A percentile compares a stretch with the other conserved stretches of the same genome.
Conservation (phyloP, 2,113 vertebrate species). For the Sardina pilchardus region DNA sequence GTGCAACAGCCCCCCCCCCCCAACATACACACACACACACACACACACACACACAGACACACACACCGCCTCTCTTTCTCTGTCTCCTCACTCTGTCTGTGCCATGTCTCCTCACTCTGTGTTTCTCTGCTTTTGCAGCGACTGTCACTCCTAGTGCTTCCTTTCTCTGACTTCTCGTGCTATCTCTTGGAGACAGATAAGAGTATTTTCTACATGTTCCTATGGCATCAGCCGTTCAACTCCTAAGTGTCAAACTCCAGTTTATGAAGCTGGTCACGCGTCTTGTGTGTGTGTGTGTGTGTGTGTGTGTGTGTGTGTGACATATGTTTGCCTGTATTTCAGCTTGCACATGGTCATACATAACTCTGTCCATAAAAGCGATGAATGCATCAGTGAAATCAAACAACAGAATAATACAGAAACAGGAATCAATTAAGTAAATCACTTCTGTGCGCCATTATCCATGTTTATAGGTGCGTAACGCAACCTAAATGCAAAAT, state of each 20-base stretch:
- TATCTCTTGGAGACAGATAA: constrained; percentile 25
- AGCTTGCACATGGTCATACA: not conserved
- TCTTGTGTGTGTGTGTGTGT: constrained; percentile 20
- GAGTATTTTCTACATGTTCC: constrained; percentile 6
- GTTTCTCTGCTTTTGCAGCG: not conserved
- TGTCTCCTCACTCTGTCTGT: constrained; percentile 17
- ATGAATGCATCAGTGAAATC: constrained; percentile 17
- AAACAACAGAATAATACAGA: not conserved
- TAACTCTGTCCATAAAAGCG: not conserved
- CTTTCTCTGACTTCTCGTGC: not conserved
- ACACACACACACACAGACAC: no score
- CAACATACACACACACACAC: no score
- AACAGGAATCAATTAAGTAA: not conserved
- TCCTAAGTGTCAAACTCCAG: constrained; percentile 16
- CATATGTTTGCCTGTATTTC: constrained; percentile 8
- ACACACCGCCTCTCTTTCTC: not conserved
- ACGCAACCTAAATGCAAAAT: not conserved
- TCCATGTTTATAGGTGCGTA: not conserved
- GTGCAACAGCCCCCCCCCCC: not conserved
- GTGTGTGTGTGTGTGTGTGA: constrained; percentile 1
- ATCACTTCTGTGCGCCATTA: not conserved
- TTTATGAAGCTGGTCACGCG: not conserved
- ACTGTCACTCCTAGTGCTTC: not conserved
- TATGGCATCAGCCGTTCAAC: not conserved
- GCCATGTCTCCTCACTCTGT: not conserved